Evolutionary conservation across 2,888 invertebrate genomes (phyloP).

Genomic region (Spilarctia lutea): DNA sequence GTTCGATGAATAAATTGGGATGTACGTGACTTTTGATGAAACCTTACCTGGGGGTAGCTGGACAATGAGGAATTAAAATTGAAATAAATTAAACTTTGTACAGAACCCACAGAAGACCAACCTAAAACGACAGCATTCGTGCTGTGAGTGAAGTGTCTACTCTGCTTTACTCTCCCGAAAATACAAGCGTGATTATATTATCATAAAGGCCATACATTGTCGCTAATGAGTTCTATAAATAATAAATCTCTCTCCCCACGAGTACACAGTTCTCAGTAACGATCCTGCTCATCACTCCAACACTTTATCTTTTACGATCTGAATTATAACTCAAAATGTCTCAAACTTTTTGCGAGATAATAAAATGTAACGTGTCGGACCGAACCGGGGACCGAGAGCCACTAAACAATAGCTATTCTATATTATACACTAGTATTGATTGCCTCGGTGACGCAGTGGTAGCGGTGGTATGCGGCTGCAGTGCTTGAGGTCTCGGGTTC

Average conservation of each 20-base stretch:
- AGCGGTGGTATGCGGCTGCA: too few species aligned
- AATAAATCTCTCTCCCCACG: conserved; percentile 12
- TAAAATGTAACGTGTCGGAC: conserved; percentile 42
- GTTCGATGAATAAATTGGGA: conserved; percentile 5
- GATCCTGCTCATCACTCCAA: conserved; percentile 29
- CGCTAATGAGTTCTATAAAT: conserved; percentile 8
- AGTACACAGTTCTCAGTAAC: conserved; percentile 8
- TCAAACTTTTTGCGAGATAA: conserved; percentile 42
- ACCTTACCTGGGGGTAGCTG: background rate
- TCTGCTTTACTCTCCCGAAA: too few species aligned
- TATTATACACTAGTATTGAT: background rate
- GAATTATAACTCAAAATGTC: conserved; percentile 47
- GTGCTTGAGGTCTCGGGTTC: too few species aligned
- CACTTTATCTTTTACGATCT: conserved; percentile 46
- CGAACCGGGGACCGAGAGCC: conserved; percentile 13
- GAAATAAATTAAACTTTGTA: background rate
- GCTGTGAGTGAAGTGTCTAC: too few species aligned
- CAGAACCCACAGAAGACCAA: too few species aligned
- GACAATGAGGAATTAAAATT: background rate
- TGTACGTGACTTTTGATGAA: background rate
- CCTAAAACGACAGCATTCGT: too few species aligned
- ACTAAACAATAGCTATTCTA: conserved; percentile 7
- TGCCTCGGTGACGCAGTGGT: too few species aligned
- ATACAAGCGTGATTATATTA: background rate
- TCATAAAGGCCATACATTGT: background rate